A percentile compares a stretch with the other conserved stretches of the same genome.
phyloP scores from a whole-genome alignment of 2,888 invertebrate genomes.

The Candidula unifasciata region DNA sequence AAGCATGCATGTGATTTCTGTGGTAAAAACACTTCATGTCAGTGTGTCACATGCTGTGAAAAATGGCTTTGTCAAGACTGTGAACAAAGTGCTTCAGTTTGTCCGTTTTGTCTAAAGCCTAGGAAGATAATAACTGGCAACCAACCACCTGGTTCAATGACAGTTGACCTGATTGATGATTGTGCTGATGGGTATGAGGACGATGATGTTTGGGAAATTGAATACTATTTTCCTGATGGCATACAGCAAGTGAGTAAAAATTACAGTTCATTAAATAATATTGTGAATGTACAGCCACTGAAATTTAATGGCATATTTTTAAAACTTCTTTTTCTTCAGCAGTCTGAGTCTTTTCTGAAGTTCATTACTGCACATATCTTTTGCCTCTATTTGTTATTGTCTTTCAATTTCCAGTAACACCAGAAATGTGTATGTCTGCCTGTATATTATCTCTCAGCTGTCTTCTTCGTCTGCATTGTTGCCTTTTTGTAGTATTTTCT shows the following conservation, averaged over 20 bases:
- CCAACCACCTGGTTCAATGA: conserved; percentile 37
- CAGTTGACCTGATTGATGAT: background rate
- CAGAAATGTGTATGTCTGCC: too few species aligned
- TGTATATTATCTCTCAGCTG: too few species aligned
- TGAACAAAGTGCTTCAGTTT: background rate
- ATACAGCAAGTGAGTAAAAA: conserved; percentile 21
- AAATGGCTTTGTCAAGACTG: background rate
- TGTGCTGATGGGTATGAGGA: conserved; percentile 31
- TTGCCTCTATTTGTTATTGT: too few species aligned
- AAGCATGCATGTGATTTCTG: background rate
- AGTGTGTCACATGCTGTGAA: background rate
- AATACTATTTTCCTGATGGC: conserved; percentile 27
- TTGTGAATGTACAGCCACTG: too few species aligned
- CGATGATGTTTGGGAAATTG: conserved; percentile 13
- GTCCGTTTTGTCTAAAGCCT: background rate
- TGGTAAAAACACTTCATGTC: background rate
- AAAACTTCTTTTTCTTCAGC: too few species aligned
- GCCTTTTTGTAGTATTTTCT: too few species aligned
- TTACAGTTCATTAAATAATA: background rate
- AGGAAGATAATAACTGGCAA: conserved; percentile 7
- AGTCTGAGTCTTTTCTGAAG: too few species aligned
- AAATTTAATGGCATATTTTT: too few species aligned
- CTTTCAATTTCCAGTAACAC: too few species aligned
- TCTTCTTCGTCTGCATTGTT: too few species aligned
- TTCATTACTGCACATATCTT: too few species aligned